Evolutionary conservation across 2,888 invertebrate genomes (phyloP), one percentile per base, ranked within the genome.

Genomic region (Atethmia centrago): DNA sequence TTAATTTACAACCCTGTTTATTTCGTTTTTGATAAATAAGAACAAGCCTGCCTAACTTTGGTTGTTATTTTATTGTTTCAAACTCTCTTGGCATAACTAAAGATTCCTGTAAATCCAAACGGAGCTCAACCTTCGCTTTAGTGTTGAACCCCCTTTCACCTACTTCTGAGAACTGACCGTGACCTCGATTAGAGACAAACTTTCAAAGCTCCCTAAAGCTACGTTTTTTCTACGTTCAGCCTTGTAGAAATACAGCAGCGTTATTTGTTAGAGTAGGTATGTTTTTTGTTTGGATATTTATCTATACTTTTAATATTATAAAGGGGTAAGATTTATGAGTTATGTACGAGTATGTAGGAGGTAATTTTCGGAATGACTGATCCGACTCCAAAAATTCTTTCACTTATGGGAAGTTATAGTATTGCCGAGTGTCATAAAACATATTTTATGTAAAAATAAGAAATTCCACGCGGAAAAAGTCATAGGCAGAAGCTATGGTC

Each of bases 181-280:
- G 69, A 69, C 75, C 77, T 55, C 25, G 42, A 31, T 14, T 42
- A 16, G 47, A 21, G 40, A 31, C 19, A 31, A 40, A 77, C 21
- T 61, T 53, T 31, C 21, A 66, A 51, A 76, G 51, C 67, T 25
- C 9, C 2, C 25, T 58, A 51, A 74, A 76, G 21, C 75, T 36
- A 64, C 53, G n/a, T n/a, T 64, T 63, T 19, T 53, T 63, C 31
- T 31, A 21, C 25, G 16, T 64, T 31, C 31, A 42, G 21, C 25
- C 2, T 76, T 76, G 45, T 51, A 19, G n/a, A 25, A 28, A n/a
- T 31, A 58, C 28, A 56, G 31, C 19, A 3, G 28, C 14, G 25
- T 28, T 53, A 21, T 51, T 49, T 40, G 14, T 12, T 16, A 21
- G 9, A 28, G 25, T n/a, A n/a, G n/a, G n/a, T 19, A 1, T 36